Evolutionary conservation across 2,797 vertebrate genomes (phyloP), one percentile per base, ranked within the genome.

Genomic region (Siniperca obscura): DNA sequence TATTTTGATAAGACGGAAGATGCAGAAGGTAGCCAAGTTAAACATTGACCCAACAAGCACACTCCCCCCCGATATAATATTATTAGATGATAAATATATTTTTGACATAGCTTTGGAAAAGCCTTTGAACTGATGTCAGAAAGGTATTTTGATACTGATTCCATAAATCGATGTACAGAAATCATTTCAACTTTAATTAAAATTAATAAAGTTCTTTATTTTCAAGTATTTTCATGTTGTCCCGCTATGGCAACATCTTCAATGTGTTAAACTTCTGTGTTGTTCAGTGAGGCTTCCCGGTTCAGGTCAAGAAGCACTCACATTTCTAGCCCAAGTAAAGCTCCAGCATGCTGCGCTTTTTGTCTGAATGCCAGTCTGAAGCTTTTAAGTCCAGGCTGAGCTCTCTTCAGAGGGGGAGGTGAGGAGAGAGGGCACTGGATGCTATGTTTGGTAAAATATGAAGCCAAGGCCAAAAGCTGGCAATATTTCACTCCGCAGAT

Each of bases 381-480:
- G 82, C 80, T 80, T 87, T 90, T 78, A 88, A 90, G 69, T 77
- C 84, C 76, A 48, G 34, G 68, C 42, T 81, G 80, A 77, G 85
- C 78, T 72, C 36, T 80, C 44, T 65, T 87, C 78, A 78, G 60
- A 64, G 68, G 74, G 67, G 53, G 70, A 46, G 78, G 69, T 74
- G 84, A 75, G 50, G 50, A 48, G 56, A 74, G 81, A 69, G 73
- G 70, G 22, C 78, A 78, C 71, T 83, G 74, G 77, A 83, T 74
- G 74, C 90, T 91, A 90, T 90, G 89, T 91, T 91, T 90, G 91
- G 86, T 89, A 72, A 91, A 90, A 83, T 82, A 87, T 85, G 44
- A 82, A 86, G 68, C 75, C 85, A 87, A 78, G 84, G 85, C 76
- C 22, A 73, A 86, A 89, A 86, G 79, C 55, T 85, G 59, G 36